phyloP scores from a whole-genome alignment of 1,140 invertebrate species.

The Phenacoccus solenopsis region DNA sequence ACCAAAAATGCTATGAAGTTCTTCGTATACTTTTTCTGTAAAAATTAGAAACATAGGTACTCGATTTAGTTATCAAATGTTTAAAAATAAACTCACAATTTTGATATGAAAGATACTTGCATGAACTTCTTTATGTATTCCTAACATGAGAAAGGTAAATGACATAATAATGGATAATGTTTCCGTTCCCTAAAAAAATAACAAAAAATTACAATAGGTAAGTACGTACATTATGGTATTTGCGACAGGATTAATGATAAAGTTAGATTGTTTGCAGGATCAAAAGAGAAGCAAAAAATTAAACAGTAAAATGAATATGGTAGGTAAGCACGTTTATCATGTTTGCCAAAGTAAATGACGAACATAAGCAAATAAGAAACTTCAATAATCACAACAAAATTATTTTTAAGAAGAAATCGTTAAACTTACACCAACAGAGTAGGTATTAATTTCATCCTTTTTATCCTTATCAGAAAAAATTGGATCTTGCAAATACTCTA shows the following conservation, averaged over 20 bases:
- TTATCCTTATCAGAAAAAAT: background rate
- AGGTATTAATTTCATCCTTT: background rate
- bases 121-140: background rate
- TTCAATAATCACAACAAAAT: background rate
- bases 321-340: too few relatives aligned
- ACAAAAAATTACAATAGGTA: background rate
- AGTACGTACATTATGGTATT: too few relatives aligned
- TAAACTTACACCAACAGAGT: background rate
- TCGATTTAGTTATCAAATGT: background rate
- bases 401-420: background rate
- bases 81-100: background rate
- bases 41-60: background rate
- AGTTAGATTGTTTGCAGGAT: too few relatives aligned
- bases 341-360: too few relatives aligned
- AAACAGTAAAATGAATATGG: too few relatives aligned
- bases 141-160: background rate
- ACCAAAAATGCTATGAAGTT: constrained; percentile 19
- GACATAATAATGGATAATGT: background rate
- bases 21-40: constrained; percentile 16
- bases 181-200: background rate
- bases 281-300: too few relatives aligned
- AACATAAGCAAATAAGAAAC: too few relatives aligned
- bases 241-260: too few relatives aligned
- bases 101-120: background rate
- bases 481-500: background rate